These are phyloP conservation scores for Mesoligia furuncula DNA, from an alignment of 2,888 invertebrate genomes.

Conservation along the genomic window DNA sequence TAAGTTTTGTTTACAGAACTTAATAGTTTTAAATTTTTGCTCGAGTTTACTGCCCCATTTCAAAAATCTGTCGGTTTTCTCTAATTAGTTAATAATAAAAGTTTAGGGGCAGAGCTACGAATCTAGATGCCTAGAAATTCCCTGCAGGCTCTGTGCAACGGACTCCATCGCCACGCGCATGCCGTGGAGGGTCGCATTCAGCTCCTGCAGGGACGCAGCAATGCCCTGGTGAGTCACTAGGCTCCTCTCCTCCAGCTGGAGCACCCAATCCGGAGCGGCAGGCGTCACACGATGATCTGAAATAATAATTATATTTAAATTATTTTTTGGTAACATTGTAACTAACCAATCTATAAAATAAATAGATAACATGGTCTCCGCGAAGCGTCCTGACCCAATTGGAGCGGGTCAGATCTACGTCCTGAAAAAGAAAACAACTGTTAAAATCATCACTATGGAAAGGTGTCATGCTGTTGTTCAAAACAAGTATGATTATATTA, in stretches of 20 bases:
- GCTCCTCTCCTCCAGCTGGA: background rate
- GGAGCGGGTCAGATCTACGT: too few relatives aligned
- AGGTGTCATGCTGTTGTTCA: too few relatives aligned
- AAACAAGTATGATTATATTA: too few relatives aligned
- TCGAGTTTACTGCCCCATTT: too few relatives aligned
- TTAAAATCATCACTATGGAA: too few relatives aligned
- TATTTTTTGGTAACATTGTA: background rate
- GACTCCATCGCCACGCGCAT: background rate
- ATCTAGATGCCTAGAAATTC: background rate
- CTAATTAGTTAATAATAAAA: background rate
- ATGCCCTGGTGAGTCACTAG: rapidly evolving
- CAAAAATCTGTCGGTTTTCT: too few relatives aligned
- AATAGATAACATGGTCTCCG: background rate
- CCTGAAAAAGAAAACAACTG: too few relatives aligned
- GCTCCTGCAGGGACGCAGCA: background rate
- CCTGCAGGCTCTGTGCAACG: background rate
- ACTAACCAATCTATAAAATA: background rate
- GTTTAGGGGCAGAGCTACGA: background rate
- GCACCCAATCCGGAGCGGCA: background rate
- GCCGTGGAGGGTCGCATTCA: background rate
- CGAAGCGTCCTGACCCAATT: too few relatives aligned
- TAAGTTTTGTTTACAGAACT: too few relatives aligned
- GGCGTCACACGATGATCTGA: background rate
- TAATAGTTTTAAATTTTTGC: too few relatives aligned
- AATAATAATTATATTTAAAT: background rate